Conservation (phyloP, 64 coral and sea anemone species). For the Pocillopora damicornis region DNA sequence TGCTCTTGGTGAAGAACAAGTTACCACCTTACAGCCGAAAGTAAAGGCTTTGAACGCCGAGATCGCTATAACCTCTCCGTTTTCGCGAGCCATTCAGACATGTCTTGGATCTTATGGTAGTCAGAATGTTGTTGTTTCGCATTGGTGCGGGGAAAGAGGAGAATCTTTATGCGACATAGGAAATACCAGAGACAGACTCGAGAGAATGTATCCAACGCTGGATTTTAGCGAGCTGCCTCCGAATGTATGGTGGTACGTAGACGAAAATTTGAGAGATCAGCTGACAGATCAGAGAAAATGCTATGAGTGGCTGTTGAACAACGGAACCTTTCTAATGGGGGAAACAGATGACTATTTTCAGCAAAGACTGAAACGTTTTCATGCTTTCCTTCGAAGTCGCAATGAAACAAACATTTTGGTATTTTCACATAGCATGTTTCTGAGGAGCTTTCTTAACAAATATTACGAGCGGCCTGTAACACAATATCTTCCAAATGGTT, state of each 20-base stretch:
- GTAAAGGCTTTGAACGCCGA: slow-evolving; percentile 19
- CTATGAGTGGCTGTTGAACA: slow-evolving; percentile 4
- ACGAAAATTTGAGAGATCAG: slow-evolving; percentile 12
- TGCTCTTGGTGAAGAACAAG: slow-evolving; percentile 40
- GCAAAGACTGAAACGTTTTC: slow-evolving; percentile 27
- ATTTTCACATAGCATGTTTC: slow-evolving; percentile 51
- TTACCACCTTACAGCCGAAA: neutral
- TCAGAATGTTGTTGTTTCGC: slow-evolving; percentile 39
- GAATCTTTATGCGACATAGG: slow-evolving; percentile 56
- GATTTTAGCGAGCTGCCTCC: slow-evolving; percentile 34
- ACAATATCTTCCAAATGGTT: slow-evolving; percentile 3
- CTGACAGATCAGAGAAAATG: slow-evolving; percentile 38
- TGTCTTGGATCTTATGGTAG: slow-evolving; percentile 42
- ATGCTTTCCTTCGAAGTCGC: slow-evolving; percentile 33
- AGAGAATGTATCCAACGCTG: slow-evolving; percentile 10
- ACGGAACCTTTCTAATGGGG: neutral
- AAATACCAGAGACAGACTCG: slow-evolving; percentile 1
- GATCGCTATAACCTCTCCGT: slow-evolving; percentile 49
- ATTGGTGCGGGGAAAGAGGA: slow-evolving; percentile 16
- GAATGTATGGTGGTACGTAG: slow-evolving; percentile 54
- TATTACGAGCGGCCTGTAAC: slow-evolving; percentile 9
- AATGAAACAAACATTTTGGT: slow-evolving; percentile 51
- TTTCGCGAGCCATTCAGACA: slow-evolving; percentile 38
- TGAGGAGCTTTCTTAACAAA: slow-evolving; percentile 23
- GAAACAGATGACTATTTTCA: slow-evolving; percentile 32